phyloP scores from a whole-genome alignment of 2,113 vertebrate genomes.

The Catharus minimus region DNA sequence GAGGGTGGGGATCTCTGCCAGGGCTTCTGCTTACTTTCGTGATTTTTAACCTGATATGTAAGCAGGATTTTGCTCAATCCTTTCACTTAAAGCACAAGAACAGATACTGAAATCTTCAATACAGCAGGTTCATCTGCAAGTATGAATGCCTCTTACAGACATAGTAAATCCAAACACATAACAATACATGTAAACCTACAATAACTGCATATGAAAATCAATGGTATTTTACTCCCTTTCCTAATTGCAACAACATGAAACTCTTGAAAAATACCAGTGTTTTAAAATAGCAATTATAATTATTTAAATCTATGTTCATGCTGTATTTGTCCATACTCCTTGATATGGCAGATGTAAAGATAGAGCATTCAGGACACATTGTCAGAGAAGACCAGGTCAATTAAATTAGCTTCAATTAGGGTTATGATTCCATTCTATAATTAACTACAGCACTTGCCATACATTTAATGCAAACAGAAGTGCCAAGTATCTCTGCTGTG shows the following conservation, averaged over 20 bases:
- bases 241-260: not conserved
- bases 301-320: not conserved
- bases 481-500: not conserved
- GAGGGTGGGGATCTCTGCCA: not conserved
- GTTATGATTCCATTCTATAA: not conserved
- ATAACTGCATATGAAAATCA: not conserved
- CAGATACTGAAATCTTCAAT: not conserved
- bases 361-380: not conserved
- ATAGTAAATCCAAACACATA: not conserved
- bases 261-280: not conserved
- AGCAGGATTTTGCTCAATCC: not conserved
- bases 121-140: not conserved
- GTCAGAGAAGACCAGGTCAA: slow-evolving; percentile 3
- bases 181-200: not conserved
- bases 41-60: not conserved
- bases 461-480: not conserved
- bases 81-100: not conserved
- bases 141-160: not conserved
- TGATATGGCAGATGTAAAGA: slow-evolving; percentile 8
- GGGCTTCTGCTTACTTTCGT: not conserved
- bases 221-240: not conserved
- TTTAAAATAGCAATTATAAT: not conserved
- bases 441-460: not conserved
- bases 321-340: not conserved
- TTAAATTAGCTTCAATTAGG: not conserved